These are phyloP conservation scores for Pavo muticus DNA, from an alignment of 2,113 vertebrate genomes.

Conservation along the genomic window DNA sequence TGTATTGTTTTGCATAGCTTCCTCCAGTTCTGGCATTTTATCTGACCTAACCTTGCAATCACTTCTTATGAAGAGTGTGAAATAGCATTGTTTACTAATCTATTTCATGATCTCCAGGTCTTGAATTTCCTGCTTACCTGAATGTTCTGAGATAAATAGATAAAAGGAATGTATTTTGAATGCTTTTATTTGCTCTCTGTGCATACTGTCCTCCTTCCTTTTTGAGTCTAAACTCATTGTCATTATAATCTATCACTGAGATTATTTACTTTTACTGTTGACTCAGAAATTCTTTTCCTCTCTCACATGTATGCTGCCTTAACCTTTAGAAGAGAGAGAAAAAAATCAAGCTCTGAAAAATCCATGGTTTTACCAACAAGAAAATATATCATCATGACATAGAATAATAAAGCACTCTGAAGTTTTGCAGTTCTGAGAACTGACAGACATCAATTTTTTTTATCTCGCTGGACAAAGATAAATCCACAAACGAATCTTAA, in stretches of 20 bases:
- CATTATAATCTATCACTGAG: not conserved
- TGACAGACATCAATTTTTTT: not conserved
- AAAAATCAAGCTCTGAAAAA: not conserved
- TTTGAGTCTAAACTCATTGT: not conserved
- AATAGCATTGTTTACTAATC: not conserved
- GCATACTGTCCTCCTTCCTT: not conserved
- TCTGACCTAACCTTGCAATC: not conserved
- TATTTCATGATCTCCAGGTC: not conserved
- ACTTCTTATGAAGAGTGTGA: not conserved
- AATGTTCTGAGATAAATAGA: not conserved
- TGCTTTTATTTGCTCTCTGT: not conserved
- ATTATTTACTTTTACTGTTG: constrained; percentile 32
- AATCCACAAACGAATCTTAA: accelerated
- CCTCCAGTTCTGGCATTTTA: not conserved
- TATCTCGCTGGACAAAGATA: not conserved
- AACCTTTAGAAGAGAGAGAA: not conserved
- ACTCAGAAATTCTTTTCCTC: constrained; percentile 5
- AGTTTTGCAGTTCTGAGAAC: not conserved
- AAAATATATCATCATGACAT: not conserved
- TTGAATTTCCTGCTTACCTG: not conserved
- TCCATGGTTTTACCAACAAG: not conserved
- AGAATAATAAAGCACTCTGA: not conserved
- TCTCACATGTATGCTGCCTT: not conserved
- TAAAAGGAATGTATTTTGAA: not conserved
- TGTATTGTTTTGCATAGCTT: not conserved